Percentiles rank a stretch among this genome's conserved stretches.
Conservation (phyloP, 1,140 invertebrate species). For the Eumaeus atala region DNA sequence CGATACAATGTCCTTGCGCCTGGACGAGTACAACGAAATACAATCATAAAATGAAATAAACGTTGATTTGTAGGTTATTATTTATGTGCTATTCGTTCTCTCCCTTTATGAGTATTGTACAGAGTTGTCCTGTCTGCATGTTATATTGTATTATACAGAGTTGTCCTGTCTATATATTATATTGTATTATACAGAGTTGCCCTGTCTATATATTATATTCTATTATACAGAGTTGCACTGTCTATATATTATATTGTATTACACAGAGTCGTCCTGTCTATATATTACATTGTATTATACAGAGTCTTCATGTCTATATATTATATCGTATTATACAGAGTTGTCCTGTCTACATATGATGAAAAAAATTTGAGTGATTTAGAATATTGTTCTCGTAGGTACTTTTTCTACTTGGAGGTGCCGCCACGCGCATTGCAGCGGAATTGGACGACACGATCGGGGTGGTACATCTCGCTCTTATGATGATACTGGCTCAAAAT, state of each 20-base stretch:
- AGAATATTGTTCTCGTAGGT: too few species aligned
- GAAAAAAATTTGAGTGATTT: too few species aligned
- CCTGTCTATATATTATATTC: not conserved
- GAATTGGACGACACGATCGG: too few species aligned
- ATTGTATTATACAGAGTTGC: not conserved
- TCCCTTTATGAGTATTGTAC: not conserved
- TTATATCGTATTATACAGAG: not conserved
- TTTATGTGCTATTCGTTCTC: not conserved
- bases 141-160: not conserved
- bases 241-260: not conserved
- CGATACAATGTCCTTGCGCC: not conserved
- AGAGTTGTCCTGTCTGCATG: not conserved
- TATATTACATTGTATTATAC: not conserved
- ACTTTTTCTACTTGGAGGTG: too few species aligned
- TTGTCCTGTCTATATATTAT: not conserved
- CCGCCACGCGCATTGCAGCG: too few species aligned
- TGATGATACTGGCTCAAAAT: too few species aligned
- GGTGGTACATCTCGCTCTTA: too few species aligned
- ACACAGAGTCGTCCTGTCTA: not conserved
- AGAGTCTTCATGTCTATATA: not conserved
- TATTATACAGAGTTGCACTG: not conserved
- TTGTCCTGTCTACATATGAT: not conserved
- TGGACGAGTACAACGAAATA: not conserved
- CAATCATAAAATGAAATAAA: not conserved
- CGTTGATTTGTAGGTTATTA: not conserved